Evolutionary conservation across 2,113 vertebrate species (phyloP), one percentile per base, ranked within the genome.

Genomic region (Marcusenius ussheri): DNA sequence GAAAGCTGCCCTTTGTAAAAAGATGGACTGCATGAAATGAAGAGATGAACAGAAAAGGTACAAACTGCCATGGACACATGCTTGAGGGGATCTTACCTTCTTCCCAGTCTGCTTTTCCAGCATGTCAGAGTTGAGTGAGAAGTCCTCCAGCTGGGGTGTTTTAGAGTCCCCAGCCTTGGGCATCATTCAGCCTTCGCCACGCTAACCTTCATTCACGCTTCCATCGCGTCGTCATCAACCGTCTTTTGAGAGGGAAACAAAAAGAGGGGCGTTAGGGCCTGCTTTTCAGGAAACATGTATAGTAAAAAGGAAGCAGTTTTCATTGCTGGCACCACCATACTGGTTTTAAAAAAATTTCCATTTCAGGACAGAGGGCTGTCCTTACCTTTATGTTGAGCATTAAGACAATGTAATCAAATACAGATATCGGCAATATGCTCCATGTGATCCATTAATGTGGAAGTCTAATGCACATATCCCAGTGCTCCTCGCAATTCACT

Each of bases 141-240:
- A 97, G 94, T 98, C 98, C 96, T 99, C 98, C 95, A 96, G 96
- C 96, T 98, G 98, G 96, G 98, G 97, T 97, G 98, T 97, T 97
- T 98, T 99, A 97, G 98, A 97, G 97, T 97, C 98, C 97, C 98
- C 98, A 96, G 97, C 97, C 97, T 98, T 99, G 98, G 98, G 98
- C 98, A 99, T 99, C 97, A 98, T 99, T 98, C 97, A 98, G 96
- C 96, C 97, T 96, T 97, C 97, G 96, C 97, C 97, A 97, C 96
- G 96, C 96, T 97, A 96, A 96, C 94, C 98, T 97, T 98, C 98
- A 99, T 99, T 97, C 97, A 99, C 95, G 96, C 97, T 93, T 96
- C 98, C 96, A 97, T 97, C 93, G 98, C 98, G 93, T 99, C 98
- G 92, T 98, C 98, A 95, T 99, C 98, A 94, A 98, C 97, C 90